phyloP scores from a whole-genome alignment of 2,113 vertebrate genomes.

The Nesospiza acunhae region DNA sequence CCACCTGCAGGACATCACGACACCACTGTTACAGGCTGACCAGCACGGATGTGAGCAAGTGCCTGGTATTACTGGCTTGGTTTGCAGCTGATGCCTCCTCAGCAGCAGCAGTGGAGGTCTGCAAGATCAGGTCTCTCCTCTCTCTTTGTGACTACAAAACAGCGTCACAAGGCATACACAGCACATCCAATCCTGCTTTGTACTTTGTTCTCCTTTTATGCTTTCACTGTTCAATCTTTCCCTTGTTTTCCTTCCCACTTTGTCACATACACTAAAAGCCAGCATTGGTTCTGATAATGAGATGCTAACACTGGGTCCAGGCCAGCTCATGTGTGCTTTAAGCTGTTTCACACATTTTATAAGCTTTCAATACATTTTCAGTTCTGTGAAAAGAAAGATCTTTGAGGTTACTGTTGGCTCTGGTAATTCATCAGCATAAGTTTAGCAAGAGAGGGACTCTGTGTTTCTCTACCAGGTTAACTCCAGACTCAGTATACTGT shows the following conservation, averaged over 20 bases:
- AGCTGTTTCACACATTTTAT: neutral
- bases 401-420: neutral
- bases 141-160: too few species aligned
- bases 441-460: neutral
- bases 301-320: neutral
- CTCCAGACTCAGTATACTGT: neutral
- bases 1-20: neutral
- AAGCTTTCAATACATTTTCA: neutral
- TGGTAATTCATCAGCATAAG: neutral
- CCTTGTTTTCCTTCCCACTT: neutral
- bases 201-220: neutral
- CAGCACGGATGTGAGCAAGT: rapidly evolving
- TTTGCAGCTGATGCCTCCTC: neutral
- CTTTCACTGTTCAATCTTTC: neutral
- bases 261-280: neutral
- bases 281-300: neutral
- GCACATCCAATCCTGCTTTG: neutral
- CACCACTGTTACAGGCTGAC: neutral
- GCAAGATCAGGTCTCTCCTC: neutral
- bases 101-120: neutral
- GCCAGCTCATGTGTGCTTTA: neutral
- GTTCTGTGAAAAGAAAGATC: neutral
- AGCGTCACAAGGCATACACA: neutral
- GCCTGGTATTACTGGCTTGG: rapidly evolving
- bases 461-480: neutral